phyloP scores from a whole-genome alignment of 2,888 invertebrate genomes.

The Acleris literana region DNA sequence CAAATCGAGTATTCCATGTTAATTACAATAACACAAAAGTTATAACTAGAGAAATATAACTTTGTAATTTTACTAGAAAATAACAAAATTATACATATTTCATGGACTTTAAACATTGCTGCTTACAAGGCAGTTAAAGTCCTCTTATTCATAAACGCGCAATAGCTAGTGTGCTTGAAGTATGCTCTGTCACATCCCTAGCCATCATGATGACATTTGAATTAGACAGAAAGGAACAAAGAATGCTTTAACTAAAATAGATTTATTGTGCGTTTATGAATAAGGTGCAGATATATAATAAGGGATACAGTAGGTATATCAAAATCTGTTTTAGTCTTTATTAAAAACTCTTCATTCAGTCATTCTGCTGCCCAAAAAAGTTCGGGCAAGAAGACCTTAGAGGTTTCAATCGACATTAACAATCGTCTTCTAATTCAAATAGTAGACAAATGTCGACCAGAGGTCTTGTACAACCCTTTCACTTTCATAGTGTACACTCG shows the following conservation, averaged over 20 bases:
- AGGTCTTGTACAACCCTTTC: too few species aligned
- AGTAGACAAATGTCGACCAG: too few species aligned
- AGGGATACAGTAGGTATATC: background rate
- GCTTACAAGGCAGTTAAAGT: slow-evolving; percentile 6
- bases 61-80: slow-evolving; percentile 74
- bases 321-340: slow-evolving; percentile 55
- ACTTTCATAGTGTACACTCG: too few species aligned
- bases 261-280: too few species aligned
- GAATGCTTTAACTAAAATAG: too few species aligned
- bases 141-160: too few species aligned
- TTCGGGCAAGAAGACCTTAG: slow-evolving; percentile 73
- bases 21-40: slow-evolving; percentile 44
- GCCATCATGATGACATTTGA: too few species aligned
- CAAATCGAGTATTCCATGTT: slow-evolving; percentile 46
- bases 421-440: background rate
- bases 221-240: too few species aligned
- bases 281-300: background rate
- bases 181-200: too few species aligned
- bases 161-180: too few species aligned
- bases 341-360: slow-evolving; percentile 49
- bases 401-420: slow-evolving; percentile 9
- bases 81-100: slow-evolving; percentile 63
- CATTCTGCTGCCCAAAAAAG: slow-evolving; percentile 70
- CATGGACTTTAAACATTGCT: slow-evolving; percentile 26
- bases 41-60: slow-evolving; percentile 48